Conservation (phyloP, 2,113 vertebrate species). For the Psittacara wagleri region DNA sequence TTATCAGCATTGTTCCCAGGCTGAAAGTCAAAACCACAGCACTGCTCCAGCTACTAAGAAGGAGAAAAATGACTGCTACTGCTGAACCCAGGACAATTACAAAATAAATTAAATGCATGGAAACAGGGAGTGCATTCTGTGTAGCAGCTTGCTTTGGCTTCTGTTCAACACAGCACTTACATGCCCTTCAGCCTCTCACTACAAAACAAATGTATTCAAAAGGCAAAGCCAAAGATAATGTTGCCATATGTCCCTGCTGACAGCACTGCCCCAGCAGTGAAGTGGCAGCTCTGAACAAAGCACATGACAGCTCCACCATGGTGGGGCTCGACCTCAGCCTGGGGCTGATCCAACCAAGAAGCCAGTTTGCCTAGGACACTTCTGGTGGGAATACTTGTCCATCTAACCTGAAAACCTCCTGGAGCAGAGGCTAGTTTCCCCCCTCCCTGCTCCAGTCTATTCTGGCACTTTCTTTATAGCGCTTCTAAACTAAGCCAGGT, state of each 20-base stretch:
- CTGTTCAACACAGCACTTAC: neutral
- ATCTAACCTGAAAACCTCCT: neutral
- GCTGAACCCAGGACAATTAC: neutral
- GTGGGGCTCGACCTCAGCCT: neutral
- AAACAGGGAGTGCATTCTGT: neutral
- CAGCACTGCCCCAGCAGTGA: neutral
- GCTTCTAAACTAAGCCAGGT: neutral
- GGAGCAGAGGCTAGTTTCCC: neutral
- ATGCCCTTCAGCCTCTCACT: neutral
- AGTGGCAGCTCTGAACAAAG: neutral
- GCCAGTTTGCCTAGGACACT: neutral
- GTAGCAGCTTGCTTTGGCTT: neutral
- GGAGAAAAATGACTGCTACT: no score
- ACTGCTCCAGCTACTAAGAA: no score
- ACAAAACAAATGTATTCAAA: rapidly evolving
- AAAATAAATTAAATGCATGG: conserved; percentile 43
- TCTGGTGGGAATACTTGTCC: neutral
- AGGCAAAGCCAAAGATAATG: neutral
- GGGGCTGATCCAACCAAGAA: neutral
- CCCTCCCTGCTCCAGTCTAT: neutral
- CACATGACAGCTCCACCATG: rapidly evolving
- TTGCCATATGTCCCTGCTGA: neutral
- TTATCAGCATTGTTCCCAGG: no score
- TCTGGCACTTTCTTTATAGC: neutral
- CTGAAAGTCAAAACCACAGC: no score